Evolutionary conservation across 2,888 invertebrate species (phyloP).

Genomic region (Eristalis intricaria): DNA sequence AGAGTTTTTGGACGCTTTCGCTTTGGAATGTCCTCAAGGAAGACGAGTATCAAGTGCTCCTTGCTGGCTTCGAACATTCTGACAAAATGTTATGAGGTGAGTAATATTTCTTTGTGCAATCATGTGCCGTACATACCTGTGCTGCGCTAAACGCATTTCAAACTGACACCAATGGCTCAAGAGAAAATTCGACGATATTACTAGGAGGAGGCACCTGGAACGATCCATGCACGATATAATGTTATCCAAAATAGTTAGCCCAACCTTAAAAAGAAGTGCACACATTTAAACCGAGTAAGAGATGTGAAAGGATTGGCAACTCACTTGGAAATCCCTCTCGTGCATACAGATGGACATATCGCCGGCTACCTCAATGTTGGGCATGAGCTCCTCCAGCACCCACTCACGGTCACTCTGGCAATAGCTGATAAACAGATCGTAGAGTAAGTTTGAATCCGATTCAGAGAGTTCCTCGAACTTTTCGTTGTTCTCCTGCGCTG

Average conservation of each 20-base stretch:
- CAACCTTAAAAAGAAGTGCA: slow-evolving; percentile 80
- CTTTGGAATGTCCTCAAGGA: slow-evolving; percentile 85
- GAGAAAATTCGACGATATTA: slow-evolving; percentile 85
- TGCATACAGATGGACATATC: slow-evolving; percentile 86
- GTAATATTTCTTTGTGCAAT: neutral
- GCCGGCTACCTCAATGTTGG: slow-evolving; percentile 84
- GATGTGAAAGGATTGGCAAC: neutral
- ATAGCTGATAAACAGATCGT: slow-evolving; percentile 88
- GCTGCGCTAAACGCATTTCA: slow-evolving; percentile 87
- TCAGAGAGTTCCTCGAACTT: slow-evolving; percentile 74
- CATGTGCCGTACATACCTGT: slow-evolving; percentile 81
- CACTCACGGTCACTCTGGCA: slow-evolving; percentile 85
- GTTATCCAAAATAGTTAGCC: slow-evolving; percentile 86
- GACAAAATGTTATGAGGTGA: slow-evolving; percentile 24
- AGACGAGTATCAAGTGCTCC: slow-evolving; percentile 85
- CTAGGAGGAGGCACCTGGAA: slow-evolving; percentile 85
- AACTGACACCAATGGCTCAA: slow-evolving; percentile 88
- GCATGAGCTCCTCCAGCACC: slow-evolving; percentile 85
- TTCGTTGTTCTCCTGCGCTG: slow-evolving; percentile 81
- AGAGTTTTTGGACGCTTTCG: slow-evolving; percentile 84
- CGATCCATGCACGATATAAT: slow-evolving; percentile 87
- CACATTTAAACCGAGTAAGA: neutral
- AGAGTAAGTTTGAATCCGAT: slow-evolving; percentile 79
- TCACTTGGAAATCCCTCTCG: slow-evolving; percentile 87
- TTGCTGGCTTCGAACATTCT: slow-evolving; percentile 85